These are phyloP conservation scores for Neogobius melanostomus DNA, from an alignment of 2,113 vertebrate genomes.

Conservation along the genomic window DNA sequence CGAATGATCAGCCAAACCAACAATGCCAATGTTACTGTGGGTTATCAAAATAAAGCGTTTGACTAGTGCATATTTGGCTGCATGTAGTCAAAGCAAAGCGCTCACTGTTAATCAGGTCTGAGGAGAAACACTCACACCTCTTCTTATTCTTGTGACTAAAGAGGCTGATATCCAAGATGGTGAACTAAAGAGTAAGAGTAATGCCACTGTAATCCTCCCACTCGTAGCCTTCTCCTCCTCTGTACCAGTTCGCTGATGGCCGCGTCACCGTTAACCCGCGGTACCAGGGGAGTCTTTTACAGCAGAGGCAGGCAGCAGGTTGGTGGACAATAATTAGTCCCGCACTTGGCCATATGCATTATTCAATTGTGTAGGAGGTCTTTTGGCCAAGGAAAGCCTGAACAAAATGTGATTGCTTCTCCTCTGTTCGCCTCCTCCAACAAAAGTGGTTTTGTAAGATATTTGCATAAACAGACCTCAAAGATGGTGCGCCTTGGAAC, in stretches of 20 bases:
- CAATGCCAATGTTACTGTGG: no score
- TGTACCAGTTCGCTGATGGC: conserved; percentile 28
- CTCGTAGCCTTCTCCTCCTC: conserved; percentile 43
- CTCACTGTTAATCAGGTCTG: no score
- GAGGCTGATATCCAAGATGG: not conserved
- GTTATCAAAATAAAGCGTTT: no score
- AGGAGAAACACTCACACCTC: no score
- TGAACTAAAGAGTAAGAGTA: not conserved
- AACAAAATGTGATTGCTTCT: conserved; percentile 46
- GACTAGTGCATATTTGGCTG: no score
- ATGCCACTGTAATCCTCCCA: conserved; percentile 45
- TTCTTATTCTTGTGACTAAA: no score
- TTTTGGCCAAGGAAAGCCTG: conserved; percentile 53
- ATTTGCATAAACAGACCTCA: conserved; percentile 20
- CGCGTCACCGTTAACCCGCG: conserved; percentile 47
- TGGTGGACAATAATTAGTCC: conserved; percentile 74
- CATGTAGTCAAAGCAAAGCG: no score
- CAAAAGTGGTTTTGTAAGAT: conserved; percentile 39
- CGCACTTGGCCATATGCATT: conserved; percentile 69
- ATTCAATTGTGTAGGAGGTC: conserved; percentile 73
- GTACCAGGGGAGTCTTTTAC: conserved; percentile 55
- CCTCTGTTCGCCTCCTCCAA: conserved; percentile 37
- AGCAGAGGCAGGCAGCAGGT: conserved; percentile 36
- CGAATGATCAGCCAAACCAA: no score
- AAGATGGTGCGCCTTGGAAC: conserved; percentile 7